Base-by-base conservation (phyloP, 2,888 invertebrate genomes). In the Pandemis corylana region DNA sequence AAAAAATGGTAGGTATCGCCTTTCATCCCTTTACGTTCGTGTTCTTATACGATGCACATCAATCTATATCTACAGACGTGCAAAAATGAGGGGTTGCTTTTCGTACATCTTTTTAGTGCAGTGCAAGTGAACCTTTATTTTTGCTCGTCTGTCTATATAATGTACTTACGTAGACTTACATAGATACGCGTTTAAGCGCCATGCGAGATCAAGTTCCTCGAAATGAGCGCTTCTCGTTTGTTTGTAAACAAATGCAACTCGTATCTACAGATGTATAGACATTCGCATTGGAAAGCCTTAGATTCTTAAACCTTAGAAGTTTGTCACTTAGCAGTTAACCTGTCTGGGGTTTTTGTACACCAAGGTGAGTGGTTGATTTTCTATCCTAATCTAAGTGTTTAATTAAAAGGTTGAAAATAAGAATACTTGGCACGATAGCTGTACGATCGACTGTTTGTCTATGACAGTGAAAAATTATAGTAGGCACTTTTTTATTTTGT, bases 181-280 rank as follows among this genome's bases (percentile, higher is more conserved):
- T n/a, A 28, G n/a, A 67, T 61, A 49, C 20, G 56, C 13, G 28
- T 68, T 68, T 65, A 69, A 42, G 42, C 41, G n/a, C 59, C 6
- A n/a, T 5, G 56, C 20, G 44, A 9, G 20, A 36, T 36, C 64
- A 15, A 15, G 41, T 68, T 68, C 64, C 10, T 15, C n/a, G 53
- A 56, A 64, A 46, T 42, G 59, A 46, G 12, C 20, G 62, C 15
- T 36, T 42, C 51, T 51, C 59, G 59, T 61, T 69, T 73, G 73
- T 73, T 73, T 75, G 67, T 75, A 68, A 75, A 75, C 71, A 71
- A 49, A n/a, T 49, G 36, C 66, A 51, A 36, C 28, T 36, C 28
- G 28, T 36, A 53, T 7, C n/a, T 53, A n/a, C 53, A 53, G n/a
- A 44, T 9, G 10, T 56, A 56, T 20, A 9, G 0, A 56, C 5